Conservation (phyloP, 2,113 vertebrate species). For the Proterorhinus semilunaris region DNA sequence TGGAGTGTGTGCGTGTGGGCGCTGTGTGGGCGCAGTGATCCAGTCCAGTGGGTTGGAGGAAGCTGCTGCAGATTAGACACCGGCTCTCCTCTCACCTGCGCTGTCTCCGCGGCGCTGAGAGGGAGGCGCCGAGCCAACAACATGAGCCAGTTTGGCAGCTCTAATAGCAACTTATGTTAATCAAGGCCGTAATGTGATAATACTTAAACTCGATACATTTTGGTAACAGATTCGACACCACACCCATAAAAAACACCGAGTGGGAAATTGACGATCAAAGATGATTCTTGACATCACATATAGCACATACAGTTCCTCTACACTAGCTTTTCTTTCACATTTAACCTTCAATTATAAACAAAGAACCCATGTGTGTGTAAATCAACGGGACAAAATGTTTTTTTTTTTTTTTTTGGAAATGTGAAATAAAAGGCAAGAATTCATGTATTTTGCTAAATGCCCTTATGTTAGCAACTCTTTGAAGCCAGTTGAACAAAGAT, state of each 20-base stretch:
- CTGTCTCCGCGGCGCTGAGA: not conserved
- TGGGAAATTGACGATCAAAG: no score
- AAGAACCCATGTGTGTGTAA: not conserved
- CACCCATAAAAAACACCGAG: no score
- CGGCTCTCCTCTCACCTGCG: not conserved
- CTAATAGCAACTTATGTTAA: not conserved
- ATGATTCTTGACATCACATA: no score
- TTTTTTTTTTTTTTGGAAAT: not conserved
- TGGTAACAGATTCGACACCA: no score
- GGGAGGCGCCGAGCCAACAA: not conserved
- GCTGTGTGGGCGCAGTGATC: not conserved
- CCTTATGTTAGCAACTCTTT: not conserved
- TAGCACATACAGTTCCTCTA: not conserved
- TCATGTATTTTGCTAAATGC: not conserved
- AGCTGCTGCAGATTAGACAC: constrained; percentile 4
- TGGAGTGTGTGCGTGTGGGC: not conserved
- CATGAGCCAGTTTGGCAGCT: not conserved
- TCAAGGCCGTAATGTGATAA: not conserved
- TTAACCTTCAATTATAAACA: no score
- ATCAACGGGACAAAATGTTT: not conserved
- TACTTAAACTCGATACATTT: not conserved
- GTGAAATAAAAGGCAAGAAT: not conserved
- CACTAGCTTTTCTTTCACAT: no score
- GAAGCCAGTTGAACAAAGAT: no score
- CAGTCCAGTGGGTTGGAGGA: not conserved